Evolutionary conservation across 1,140 invertebrate genomes (phyloP), one percentile per base, ranked within the genome.

Genomic region (Scaptomyza pallida): DNA sequence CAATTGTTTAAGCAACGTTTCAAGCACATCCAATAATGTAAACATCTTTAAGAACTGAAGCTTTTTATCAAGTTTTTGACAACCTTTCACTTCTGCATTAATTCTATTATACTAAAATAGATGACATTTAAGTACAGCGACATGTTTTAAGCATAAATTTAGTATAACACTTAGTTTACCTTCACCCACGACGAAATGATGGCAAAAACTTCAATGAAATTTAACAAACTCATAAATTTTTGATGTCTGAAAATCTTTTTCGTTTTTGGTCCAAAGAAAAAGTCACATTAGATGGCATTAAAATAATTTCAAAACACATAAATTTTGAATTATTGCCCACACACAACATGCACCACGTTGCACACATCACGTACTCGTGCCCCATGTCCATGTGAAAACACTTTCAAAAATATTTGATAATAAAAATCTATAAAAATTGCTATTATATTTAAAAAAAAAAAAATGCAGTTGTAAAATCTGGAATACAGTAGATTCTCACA

Each of bases 261-360:
- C 21, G 60, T 10, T 17, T 17, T 15, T 48, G 59, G 35, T 23
- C 21, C 55, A 59, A 60, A 9, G 6, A 43, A 35, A 37, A 56
- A 43, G 70, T 70, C 62, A 73, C 69, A 85, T 85, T 85, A 86
- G 81, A 70, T 67, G 44, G 44, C 80, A 85, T 86, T 85, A 86
- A 86, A 85, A 86, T 81, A 86, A 85, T 86, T 85, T 85, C 61
- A 71, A 86, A 85, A 86, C 57, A 85, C 80, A 85, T 86, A 85
- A 81, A 85, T 85, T 85, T 82, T 81, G 81, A 85, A 68, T 81
- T 85, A 85, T 76, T 77, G 57, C 81, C 81, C 33, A 37, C 33
- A 72, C 80, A 80, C 79, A 83, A 78, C 72, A 70, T 80, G 81
- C 54, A 59, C 55, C 54, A 59, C 55, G 61, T 26, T 48, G 51